These are phyloP conservation scores for Simalia tracyae DNA, from an alignment of 2,797 vertebrate genomes.

Conservation along the genomic window DNA sequence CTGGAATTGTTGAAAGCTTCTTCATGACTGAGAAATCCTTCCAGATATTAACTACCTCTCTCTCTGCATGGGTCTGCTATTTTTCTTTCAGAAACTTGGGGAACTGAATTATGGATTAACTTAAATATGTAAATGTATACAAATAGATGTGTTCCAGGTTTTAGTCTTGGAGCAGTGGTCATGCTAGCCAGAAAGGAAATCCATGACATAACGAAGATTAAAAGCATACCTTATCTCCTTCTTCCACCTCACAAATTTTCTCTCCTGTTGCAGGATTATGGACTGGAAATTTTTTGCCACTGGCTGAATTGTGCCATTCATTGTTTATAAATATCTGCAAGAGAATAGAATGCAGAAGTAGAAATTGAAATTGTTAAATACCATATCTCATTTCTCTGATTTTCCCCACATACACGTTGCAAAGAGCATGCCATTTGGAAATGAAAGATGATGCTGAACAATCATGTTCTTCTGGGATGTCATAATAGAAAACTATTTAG, in stretches of 20 bases:
- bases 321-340: conserved; percentile 88
- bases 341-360: not conserved
- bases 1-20: not conserved
- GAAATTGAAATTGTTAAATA: not conserved
- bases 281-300: conserved; percentile 83
- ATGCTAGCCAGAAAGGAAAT: not conserved
- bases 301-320: conserved; percentile 82
- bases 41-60: not conserved
- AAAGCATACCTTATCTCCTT: conserved; percentile 79
- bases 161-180: not conserved
- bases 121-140: not conserved
- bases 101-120: not conserved
- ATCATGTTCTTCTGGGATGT: not conserved
- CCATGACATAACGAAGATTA: not conserved
- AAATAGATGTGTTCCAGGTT: not conserved
- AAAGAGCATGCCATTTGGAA: accelerated
- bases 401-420: not conserved
- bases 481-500: not conserved
- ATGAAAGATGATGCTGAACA: conserved; percentile 7
- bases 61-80: not conserved
- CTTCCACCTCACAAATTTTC: conserved; percentile 85
- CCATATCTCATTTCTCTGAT: not conserved
- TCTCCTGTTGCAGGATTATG: conserved; percentile 83
- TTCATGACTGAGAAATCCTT: not conserved
- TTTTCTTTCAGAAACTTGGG: not conserved